Base-by-base conservation (phyloP, 2,888 invertebrate genomes). In the Drosophila prolongata region DNA sequence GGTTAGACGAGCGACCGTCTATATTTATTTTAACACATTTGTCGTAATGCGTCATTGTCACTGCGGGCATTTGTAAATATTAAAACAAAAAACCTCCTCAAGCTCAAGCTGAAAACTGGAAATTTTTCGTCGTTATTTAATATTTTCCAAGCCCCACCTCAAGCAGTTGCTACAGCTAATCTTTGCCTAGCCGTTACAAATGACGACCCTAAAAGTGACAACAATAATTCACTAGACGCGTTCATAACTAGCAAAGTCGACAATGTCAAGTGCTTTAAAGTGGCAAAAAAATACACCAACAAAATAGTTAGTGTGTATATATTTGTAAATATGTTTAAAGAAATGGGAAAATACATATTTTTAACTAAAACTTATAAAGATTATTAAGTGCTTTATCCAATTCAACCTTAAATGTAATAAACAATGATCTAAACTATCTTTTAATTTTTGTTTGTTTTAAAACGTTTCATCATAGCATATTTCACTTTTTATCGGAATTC, bases 21-120 rank as follows among this genome's bases (percentile, higher is more conserved):
- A 19, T 87, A 70, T 83, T 83, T 83, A 75, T 72, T 77, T 87
- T 83, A 85, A 68, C 85, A 76, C 70, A 79, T 79, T 85, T 77
- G 79, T 76, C 55, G 73, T 54, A 68, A 77, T 87, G 83, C 82
- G 87, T 83, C 83, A 83, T 54, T 85, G 82, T 73, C 80, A 77
- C 65, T 76, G 72, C 69, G 72, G 60, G 66, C 54, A 70, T 77
- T 77, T 79, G 82, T 76, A 68, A 79, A 87, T 77, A 80, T 77
- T 80, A 75, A 75, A 72, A 62, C 43, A 68, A 71, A 54, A 66
- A 60, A 24, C 13, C 42, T 40, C 49, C 46, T 40, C 1, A 43
- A 35, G 16, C 37, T 14, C 24, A 37, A 10, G 27, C 60, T 56
- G 10, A 52, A 65, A 64, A 70, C 72, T 72, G 38, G 72, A 72